Percentiles rank a stretch among this genome's conserved stretches.
phyloP scores from a whole-genome alignment of 2,888 invertebrate species.

The Nomada ruficornis region DNA sequence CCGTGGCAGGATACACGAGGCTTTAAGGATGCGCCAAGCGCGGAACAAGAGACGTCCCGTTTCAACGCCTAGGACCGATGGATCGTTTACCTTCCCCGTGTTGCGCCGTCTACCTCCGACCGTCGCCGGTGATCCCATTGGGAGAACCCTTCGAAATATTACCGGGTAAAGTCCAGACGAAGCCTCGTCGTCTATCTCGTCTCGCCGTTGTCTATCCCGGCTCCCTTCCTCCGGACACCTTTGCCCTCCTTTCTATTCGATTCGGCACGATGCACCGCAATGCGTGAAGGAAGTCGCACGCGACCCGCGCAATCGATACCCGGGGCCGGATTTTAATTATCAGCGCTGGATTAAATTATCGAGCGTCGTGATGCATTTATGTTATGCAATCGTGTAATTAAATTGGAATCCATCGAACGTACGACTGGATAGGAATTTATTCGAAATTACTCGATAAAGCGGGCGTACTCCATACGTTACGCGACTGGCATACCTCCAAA shows the following conservation, averaged over 20 bases:
- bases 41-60: constrained; percentile 65
- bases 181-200: constrained; percentile 60
- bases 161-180: constrained; percentile 68
- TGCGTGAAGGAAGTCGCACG: constrained; percentile 7
- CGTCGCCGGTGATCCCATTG: constrained; percentile 69
- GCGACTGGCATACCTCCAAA: constrained; percentile 46
- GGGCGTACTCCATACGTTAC: constrained; percentile 4
- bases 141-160: constrained; percentile 72
- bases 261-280: not conserved
- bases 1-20: constrained; percentile 64
- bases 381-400: constrained; percentile 43
- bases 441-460: constrained; percentile 23
- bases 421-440: constrained; percentile 1
- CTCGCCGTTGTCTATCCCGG: constrained; percentile 24
- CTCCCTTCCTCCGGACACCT: not conserved
- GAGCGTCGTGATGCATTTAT: not conserved
- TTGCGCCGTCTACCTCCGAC: constrained; percentile 22
- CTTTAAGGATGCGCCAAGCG: constrained; percentile 69
- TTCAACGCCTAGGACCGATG: constrained; percentile 62
- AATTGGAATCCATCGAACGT: constrained; percentile 20
- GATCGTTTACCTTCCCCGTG: constrained; percentile 60
- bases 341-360: constrained; percentile 17
- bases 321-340: constrained; percentile 42
- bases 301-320: constrained; percentile 28
- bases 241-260: not conserved